Evolutionary conservation across 2,888 invertebrate genomes (phyloP).

Genomic region (Melanostoma scalare): DNA sequence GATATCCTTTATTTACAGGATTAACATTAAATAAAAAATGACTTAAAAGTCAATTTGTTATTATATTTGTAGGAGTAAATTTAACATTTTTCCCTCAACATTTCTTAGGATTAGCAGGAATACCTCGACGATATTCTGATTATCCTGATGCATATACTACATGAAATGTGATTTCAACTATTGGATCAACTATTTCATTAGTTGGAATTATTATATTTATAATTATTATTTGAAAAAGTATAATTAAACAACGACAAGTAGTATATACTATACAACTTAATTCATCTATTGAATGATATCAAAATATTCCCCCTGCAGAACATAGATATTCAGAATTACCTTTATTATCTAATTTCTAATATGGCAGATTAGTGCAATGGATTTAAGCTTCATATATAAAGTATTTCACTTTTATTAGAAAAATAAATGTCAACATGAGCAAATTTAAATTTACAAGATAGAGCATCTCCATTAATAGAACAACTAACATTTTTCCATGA

Average conservation of each 20-base stretch:
- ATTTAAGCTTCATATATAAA: slow-evolving; percentile 81
- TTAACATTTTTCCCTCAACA: slow-evolving; percentile 92
- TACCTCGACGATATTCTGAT: slow-evolving; percentile 90
- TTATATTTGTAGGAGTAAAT: slow-evolving; percentile 90
- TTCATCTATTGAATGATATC: slow-evolving; percentile 86
- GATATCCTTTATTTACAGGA: slow-evolving; percentile 88
- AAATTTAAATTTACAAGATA: slow-evolving; percentile 84
- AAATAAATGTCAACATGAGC: slow-evolving; percentile 84
- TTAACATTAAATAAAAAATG: slow-evolving; percentile 84
- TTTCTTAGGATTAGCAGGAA: slow-evolving; percentile 87
- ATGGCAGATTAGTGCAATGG: slow-evolving; percentile 85
- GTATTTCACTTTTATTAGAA: slow-evolving; percentile 84
- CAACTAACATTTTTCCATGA: no score
- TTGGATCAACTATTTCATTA: slow-evolving; percentile 86
- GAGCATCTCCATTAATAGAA: no score
- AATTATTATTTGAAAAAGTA: slow-evolving; percentile 85
- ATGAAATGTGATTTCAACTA: slow-evolving; percentile 87
- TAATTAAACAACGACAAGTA: slow-evolving; percentile 83
- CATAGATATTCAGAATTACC: slow-evolving; percentile 85
- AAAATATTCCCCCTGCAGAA: slow-evolving; percentile 84
- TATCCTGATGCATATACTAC: slow-evolving; percentile 86
- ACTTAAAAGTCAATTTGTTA: slow-evolving; percentile 87
- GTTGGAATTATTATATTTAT: slow-evolving; percentile 84
- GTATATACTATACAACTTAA: slow-evolving; percentile 83
- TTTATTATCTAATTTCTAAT: slow-evolving; percentile 85